These are phyloP conservation scores for Trogon surrucura DNA, from an alignment of 2,113 vertebrate genomes.

Conservation along the genomic window DNA sequence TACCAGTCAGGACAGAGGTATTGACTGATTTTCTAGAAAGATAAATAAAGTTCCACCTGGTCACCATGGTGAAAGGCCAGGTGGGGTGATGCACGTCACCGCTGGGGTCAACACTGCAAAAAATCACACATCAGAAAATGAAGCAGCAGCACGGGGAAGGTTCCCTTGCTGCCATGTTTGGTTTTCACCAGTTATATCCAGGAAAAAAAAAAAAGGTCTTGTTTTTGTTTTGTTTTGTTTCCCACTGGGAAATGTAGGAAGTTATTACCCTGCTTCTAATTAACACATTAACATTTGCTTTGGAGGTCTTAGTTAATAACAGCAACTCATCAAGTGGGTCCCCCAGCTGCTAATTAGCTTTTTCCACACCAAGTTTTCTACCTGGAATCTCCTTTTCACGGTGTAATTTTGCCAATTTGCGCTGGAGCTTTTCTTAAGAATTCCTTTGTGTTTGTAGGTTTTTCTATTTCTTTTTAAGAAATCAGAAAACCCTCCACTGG, in stretches of 20 bases:
- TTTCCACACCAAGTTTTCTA: neutral
- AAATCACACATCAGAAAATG: neutral
- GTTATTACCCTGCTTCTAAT: constrained; percentile 57
- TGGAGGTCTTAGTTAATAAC: constrained; percentile 53
- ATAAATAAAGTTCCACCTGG: neutral
- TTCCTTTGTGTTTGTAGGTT: neutral
- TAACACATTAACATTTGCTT: constrained; percentile 62
- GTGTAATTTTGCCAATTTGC: neutral
- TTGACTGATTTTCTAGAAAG: neutral
- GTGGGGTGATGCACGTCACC: rapidly evolving
- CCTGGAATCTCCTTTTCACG: neutral
- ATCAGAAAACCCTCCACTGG: neutral
- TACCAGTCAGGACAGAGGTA: neutral
- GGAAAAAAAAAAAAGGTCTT: neutral
- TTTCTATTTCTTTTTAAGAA: neutral
- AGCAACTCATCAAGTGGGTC: constrained; percentile 24
- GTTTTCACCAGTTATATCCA: neutral
- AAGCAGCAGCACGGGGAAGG: neutral
- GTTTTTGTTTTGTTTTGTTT: neutral
- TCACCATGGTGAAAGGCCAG: neutral
- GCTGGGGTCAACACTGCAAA: neutral
- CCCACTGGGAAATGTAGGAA: constrained; percentile 37
- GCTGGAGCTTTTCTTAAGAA: neutral
- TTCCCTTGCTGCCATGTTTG: neutral
- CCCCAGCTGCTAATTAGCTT: constrained; percentile 23